Evolutionary conservation across 2,113 vertebrate species (phyloP).

Genomic region (Octodon degus): DNA sequence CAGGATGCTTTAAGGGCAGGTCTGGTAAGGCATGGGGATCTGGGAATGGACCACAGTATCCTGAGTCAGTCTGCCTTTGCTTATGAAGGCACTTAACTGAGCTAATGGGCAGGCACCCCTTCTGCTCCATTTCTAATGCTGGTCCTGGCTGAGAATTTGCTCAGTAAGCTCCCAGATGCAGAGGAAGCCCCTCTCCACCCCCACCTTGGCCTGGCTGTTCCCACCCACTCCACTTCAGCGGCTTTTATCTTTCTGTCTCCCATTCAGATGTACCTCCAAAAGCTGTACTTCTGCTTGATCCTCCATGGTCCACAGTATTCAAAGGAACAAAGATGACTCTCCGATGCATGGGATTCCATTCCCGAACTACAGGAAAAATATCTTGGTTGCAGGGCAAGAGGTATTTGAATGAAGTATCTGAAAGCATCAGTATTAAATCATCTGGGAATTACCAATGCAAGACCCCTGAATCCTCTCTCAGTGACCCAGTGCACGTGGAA

Average conservation of each 20-base stretch:
- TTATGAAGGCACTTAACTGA: too few relatives aligned
- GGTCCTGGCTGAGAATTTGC: not conserved
- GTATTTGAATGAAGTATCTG: fast-evolving
- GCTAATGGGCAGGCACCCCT: too few relatives aligned
- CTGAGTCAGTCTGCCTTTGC: too few relatives aligned
- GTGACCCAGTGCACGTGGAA: conserved; percentile 35
- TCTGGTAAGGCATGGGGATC: too few relatives aligned
- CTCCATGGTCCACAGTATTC: conserved; percentile 50
- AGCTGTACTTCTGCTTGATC: conserved; percentile 5
- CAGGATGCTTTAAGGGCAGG: too few relatives aligned
- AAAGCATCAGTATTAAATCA: fast-evolving
- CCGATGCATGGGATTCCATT: not conserved
- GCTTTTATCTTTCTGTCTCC: not conserved
- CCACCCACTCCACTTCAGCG: too few relatives aligned
- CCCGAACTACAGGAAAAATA: fast-evolving
- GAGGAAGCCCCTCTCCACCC: not conserved
- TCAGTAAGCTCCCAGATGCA: not conserved
- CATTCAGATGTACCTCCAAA: conserved; percentile 7
- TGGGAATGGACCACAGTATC: too few relatives aligned
- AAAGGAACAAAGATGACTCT: not conserved
- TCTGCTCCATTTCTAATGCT: not conserved
- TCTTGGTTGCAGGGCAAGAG: fast-evolving
- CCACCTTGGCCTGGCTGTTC: too few relatives aligned
- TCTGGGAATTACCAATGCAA: conserved; percentile 48
- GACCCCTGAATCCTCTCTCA: not conserved